Base-by-base conservation (phyloP, 64 coral and sea anemone genomes). In the Stylophora pistillata region DNA sequence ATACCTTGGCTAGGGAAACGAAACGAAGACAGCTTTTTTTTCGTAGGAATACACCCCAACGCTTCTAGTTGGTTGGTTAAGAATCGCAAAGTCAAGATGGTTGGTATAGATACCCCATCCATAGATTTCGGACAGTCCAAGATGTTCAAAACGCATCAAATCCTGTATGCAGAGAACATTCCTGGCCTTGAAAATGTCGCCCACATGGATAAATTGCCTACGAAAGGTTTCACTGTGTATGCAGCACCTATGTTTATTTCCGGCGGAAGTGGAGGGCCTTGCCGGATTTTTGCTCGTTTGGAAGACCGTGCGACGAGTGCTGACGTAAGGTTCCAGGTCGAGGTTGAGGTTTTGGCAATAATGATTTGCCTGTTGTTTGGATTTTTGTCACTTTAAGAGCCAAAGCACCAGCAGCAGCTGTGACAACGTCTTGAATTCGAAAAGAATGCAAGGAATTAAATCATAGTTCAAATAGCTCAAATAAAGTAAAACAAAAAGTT, bases 161-260 rank as follows among this genome's bases (percentile, higher is more conserved):
- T 92, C 53, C 55, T 91, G 4, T 85, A 60, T 5, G n/a, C 1
- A 3, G 28, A 87, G 18, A 95, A 91, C 58, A 91, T 95, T 26
- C 89, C 85, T 4, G 94, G 83, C 21, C 78, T 95, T 6, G 94
- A 95, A 76, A 95, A 91, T 76, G 89, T 95, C 7, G 94, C 94
- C 9, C 78, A 91, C 73, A 73, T 95, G 53, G 94, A 91, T 13
- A 62, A 92, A 53, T 78, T 95, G 1, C 94, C 94, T 15, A 34
- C 34, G 14, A 90, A 90, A 90, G 88, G 93, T 25, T 89, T 89
- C 21, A 79, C 55, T 56, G 65, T 94, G 18, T 94, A 94, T 59
- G 88, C 88, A 32, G 88, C 88, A 32, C 93, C 93, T 13, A 89
- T 89, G 82, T 90, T 86, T 12, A 94, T 94, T 26, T 70, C 73